Percentiles rank a stretch among this genome's conserved stretches.
Conservation (phyloP, 2,888 invertebrate species). For the Entomobrya proxima region DNA sequence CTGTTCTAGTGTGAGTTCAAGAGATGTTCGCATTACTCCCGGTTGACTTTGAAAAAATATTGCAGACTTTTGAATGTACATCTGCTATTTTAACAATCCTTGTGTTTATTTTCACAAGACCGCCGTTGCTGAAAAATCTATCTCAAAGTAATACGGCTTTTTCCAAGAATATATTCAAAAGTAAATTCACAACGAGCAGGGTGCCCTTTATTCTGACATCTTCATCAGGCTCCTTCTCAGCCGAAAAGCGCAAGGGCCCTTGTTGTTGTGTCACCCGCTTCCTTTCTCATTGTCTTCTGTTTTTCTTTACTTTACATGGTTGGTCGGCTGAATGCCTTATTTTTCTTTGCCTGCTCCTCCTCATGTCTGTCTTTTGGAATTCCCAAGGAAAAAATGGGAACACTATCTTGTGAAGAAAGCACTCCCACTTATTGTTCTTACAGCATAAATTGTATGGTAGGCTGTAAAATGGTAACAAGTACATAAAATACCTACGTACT, state of each 20-base stretch:
- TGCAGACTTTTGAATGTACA: no score
- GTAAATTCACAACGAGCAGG: neutral
- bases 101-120: neutral
- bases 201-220: conserved; percentile 22
- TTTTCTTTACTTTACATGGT: conserved; percentile 30
- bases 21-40: conserved; percentile 55
- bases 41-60: conserved; percentile 36
- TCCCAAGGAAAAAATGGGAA: conserved; percentile 1
- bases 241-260: conserved; percentile 24
- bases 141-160: no score
- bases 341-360: neutral
- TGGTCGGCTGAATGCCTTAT: conserved; percentile 29
- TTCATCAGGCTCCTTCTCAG: conserved; percentile 20
- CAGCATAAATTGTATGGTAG: conserved; percentile 49
- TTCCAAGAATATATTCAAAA: no score
- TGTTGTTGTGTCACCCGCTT: conserved; percentile 31
- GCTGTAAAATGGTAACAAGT: conserved; percentile 41
- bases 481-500: conserved; percentile 24
- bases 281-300: neutral
- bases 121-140: no score
- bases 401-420: conserved; percentile 10
- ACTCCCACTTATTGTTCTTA: conserved; percentile 38
- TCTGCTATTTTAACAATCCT: neutral
- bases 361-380: neutral
- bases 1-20: conserved; percentile 40